Evolutionary conservation across 2,113 vertebrate genomes (phyloP).

Genomic region (Campylorhamphus procurvoides): DNA sequence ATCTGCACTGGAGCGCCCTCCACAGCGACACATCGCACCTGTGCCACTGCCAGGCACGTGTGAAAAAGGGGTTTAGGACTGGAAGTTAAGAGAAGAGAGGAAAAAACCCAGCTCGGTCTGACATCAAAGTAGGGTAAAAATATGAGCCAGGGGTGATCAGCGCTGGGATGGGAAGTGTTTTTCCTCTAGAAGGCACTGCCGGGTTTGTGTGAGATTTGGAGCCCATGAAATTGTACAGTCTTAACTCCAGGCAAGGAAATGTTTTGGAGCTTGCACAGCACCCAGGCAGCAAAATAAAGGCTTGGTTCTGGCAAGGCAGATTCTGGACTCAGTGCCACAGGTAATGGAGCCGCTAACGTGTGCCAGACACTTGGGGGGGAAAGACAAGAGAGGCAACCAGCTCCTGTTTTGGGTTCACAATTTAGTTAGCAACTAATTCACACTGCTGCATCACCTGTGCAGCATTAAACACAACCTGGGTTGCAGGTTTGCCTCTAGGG

Average conservation of each 20-base stretch:
- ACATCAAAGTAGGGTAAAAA: background rate
- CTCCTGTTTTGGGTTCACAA: background rate
- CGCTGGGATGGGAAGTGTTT: background rate
- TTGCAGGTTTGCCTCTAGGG: background rate
- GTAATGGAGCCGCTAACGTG: background rate
- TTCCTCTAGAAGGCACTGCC: background rate
- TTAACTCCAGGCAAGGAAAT: background rate
- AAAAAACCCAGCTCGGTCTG: background rate
- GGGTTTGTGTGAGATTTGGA: background rate
- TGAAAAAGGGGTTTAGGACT: background rate
- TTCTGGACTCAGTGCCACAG: background rate
- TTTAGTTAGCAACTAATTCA: background rate
- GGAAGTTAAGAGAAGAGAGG: background rate
- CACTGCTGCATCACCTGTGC: background rate
- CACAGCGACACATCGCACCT: background rate
- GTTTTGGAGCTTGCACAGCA: background rate
- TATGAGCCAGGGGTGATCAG: background rate
- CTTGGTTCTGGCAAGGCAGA: background rate
- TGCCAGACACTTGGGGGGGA: background rate
- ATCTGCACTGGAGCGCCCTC: background rate
- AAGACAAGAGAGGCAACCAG: background rate
- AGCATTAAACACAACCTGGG: background rate
- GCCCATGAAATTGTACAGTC: background rate
- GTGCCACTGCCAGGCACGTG: background rate
- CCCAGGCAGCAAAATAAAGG: background rate